A percentile compares a stretch with the other conserved stretches of the same genome.
Conservation (phyloP, 2,113 vertebrate genomes). For the Seriola aureovittata region DNA sequence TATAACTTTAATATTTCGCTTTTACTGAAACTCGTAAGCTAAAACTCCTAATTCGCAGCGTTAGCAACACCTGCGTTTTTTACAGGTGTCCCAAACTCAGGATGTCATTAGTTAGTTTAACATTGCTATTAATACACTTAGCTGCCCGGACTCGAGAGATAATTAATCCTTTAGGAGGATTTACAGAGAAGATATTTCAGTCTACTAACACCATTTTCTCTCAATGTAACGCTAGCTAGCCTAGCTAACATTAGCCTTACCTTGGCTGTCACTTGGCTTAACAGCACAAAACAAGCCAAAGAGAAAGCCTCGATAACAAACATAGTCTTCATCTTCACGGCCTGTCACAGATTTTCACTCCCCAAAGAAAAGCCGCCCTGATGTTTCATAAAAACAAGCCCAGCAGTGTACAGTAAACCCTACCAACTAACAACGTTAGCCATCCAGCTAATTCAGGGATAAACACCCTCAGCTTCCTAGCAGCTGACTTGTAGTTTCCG, state of each 20-base stretch:
- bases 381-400: neutral
- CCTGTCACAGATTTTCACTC: neutral
- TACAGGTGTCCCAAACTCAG: neutral
- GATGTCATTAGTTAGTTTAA: neutral
- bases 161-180: neutral
- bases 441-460: constrained; percentile 47
- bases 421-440: constrained; percentile 18
- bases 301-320: constrained; percentile 32
- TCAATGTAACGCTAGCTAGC: neutral
- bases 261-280: constrained; percentile 79
- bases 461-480: constrained; percentile 53
- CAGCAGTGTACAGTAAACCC: neutral
- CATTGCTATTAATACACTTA: too few species aligned
- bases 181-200: neutral
- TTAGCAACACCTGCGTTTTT: neutral
- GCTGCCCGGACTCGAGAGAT: neutral
- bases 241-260: constrained; percentile 71
- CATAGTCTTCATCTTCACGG: constrained; percentile 66
- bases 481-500: constrained; percentile 74
- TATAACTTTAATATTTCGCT: neutral
- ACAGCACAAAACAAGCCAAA: constrained; percentile 69
- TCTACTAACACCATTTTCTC: constrained; percentile 2
- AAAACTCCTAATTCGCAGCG: neutral
- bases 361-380: neutral
- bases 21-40: neutral